Conservation (phyloP, 1,140 invertebrate species). For the Camponotus floridanus region DNA sequence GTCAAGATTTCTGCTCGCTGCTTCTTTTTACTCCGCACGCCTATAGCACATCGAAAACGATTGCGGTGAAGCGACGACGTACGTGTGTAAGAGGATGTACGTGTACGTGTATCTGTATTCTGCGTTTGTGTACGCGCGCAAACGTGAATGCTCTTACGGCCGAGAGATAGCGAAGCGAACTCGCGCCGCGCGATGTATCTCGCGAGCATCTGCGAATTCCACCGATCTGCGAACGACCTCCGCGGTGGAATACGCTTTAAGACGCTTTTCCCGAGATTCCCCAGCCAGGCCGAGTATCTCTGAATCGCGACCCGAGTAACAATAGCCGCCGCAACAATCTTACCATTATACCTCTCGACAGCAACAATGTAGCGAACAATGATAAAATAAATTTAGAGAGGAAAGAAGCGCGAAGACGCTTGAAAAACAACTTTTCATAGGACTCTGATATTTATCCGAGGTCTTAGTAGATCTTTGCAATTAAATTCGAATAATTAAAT, state of each 20-base stretch:
- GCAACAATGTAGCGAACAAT: slow-evolving; percentile 52
- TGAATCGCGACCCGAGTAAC: slow-evolving; percentile 46
- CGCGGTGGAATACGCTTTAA: slow-evolving; percentile 48
- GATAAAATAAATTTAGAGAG: slow-evolving; percentile 32
- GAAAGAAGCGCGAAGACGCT: not conserved
- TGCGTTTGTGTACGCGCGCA: not conserved
- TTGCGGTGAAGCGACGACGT: slow-evolving; percentile 16
- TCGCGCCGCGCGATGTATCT: slow-evolving; percentile 54
- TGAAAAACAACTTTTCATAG: not conserved
- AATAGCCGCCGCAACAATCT: slow-evolving; percentile 28
- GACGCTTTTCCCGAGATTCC: slow-evolving; percentile 51
- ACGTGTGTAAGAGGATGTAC: slow-evolving; percentile 18
- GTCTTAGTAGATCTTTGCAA: not conserved
- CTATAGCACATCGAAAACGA: slow-evolving; percentile 48
- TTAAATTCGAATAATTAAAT: not conserved
- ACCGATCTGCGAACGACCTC: slow-evolving; percentile 57
- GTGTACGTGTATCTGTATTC: not conserved
- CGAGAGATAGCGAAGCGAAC: slow-evolving; percentile 60
- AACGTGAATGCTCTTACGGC: slow-evolving; percentile 25
- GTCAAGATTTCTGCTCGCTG: slow-evolving; percentile 42
- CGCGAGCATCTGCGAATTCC: slow-evolving; percentile 64
- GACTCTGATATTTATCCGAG: not conserved
- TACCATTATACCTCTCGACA: not conserved
- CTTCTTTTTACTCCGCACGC: slow-evolving; percentile 31
- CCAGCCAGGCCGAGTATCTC: not conserved